Base-by-base conservation (phyloP, 2,113 vertebrate genomes). In the Pseudolaguvia tuberculata region DNA sequence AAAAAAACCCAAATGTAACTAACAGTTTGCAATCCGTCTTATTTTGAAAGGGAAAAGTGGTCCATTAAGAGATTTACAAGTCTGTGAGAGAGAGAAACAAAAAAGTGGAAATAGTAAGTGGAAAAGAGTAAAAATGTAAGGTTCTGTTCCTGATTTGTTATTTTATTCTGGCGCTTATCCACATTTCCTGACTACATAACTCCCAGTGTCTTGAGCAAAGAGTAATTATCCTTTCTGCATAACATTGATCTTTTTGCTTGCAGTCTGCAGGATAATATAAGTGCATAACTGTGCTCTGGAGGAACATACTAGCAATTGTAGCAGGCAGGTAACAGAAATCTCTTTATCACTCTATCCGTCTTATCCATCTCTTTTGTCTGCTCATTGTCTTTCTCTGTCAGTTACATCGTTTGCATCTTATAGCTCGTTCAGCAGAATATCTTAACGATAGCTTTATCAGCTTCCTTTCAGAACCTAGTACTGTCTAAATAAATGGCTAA, bases 171-270 rank as follows among this genome's bases (percentile, higher is more conserved):
- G 39, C 62, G 61, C 25, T 35, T 25, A 48, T 51, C 47, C 68
- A 5, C 6, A 21, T 78, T 77, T 68, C 62, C 73, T 70, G 75
- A 73, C 58, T 66, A 72, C 74, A 74, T 42, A 75, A 58, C 72
- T 56, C 68, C 65, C 58, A 39, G 47, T 31, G 20, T 81, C 35
- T 31, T 55, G 75, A 76, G 65, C 56, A 7, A 8, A 15, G 50
- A 70, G 69, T 25, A 73, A 51, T 76, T 75, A 25, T 72, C 78
- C 66, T 27, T 3, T 61, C 42, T 57, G 76, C 61, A 72, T 72
- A 59, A 77, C 55, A 69, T 79, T 78, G 73, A 72, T 78, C 72
- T 79, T 65, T n/a, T 75, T 81, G 70, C n/a, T 25, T 75, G 66
- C 59, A 75, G 67, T 75, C 75, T 59, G 11, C 35, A 27, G 62